These are phyloP conservation scores for Butorides virescens DNA, from an alignment of 2,113 vertebrate genomes.

Conservation along the genomic window DNA sequence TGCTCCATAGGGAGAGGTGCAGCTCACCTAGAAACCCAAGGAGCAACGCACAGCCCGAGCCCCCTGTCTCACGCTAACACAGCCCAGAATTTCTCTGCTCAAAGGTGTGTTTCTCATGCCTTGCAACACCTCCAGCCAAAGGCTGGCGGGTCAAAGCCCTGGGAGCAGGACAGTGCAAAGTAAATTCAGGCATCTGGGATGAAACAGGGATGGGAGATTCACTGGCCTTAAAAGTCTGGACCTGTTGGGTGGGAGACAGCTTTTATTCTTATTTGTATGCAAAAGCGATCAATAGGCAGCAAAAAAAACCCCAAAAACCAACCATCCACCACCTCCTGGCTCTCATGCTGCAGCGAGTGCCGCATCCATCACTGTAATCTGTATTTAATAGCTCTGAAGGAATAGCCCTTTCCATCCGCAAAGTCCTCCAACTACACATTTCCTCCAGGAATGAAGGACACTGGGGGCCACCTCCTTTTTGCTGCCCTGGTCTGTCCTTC, in stretches of 20 bases:
- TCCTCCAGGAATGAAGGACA: background rate
- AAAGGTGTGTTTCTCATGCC: background rate
- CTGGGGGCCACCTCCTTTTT: background rate
- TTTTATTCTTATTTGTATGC: background rate
- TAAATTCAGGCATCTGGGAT: background rate
- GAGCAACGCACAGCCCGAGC: fast-evolving
- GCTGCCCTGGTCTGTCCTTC: background rate
- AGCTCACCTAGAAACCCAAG: background rate
- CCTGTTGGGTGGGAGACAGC: background rate
- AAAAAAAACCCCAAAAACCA: background rate
- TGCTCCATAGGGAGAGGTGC: background rate
- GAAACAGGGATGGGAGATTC: background rate
- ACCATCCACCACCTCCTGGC: background rate
- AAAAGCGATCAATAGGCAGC: background rate
- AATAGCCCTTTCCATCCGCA: background rate
- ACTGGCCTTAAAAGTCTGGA: background rate
- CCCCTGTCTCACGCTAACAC: fast-evolving
- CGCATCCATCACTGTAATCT: background rate
- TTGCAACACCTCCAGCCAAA: background rate
- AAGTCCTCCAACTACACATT: background rate
- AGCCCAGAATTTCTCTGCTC: background rate
- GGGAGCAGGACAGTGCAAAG: fast-evolving
- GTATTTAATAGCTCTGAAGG: background rate
- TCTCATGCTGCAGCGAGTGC: fast-evolving
- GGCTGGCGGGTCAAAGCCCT: too few relatives aligned